These are phyloP conservation scores for Parapsyche elsis DNA, from an alignment of 1,140 invertebrate species.

Conservation along the genomic window DNA sequence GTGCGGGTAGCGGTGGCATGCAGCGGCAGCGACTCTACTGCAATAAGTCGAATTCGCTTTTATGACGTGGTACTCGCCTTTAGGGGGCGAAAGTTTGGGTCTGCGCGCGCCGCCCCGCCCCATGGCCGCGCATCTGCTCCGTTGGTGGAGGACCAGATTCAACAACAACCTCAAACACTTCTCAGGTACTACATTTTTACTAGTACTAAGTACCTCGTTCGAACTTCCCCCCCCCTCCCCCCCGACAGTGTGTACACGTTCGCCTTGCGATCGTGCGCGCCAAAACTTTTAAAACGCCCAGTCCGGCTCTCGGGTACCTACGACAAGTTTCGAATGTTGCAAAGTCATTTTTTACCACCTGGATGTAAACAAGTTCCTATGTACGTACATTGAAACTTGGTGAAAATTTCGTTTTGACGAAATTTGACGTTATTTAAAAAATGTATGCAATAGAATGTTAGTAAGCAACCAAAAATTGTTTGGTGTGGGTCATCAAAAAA, in stretches of 20 bases:
- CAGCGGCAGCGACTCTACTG: no score
- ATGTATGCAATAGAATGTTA: no score
- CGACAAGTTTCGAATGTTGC: no score
- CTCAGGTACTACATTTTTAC: constrained; percentile 64
- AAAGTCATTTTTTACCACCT: no score
- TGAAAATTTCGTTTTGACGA: no score
- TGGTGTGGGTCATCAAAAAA: no score
- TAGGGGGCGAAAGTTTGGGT: constrained; percentile 66
- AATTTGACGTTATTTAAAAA: no score
- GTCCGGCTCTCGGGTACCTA: background rate
- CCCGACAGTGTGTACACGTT: no score
- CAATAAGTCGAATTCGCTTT: no score
- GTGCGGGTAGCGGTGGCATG: background rate
- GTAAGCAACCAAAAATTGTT: no score
- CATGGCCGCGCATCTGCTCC: constrained; percentile 81
- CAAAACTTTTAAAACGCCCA: background rate
- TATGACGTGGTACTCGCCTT: constrained; percentile 69
- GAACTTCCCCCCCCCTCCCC: background rate
- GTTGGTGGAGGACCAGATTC: constrained; percentile 82
- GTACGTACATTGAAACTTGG: no score
- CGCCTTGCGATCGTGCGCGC: background rate
- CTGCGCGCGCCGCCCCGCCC: constrained; percentile 66
- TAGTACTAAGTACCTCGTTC: constrained; percentile 58
- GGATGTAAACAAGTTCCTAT: no score
- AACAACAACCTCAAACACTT: constrained; percentile 79